Evolutionary conservation across 2,113 vertebrate genomes (phyloP).

Genomic region (Morone saxatilis): DNA sequence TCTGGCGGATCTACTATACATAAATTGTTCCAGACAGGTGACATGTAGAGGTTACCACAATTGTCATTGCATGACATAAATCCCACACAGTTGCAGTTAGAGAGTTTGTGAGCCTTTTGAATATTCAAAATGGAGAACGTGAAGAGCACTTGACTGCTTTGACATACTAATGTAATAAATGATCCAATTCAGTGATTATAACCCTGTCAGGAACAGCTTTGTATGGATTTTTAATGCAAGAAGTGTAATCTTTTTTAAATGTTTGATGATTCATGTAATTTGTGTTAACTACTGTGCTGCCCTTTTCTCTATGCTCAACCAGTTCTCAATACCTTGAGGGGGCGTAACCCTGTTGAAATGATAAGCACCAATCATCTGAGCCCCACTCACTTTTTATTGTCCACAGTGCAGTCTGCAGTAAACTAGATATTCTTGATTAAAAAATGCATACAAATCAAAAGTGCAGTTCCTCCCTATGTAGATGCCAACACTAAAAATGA

Average conservation of each 20-base stretch:
- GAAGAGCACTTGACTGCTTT: slow-evolving; percentile 53
- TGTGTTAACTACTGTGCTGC: slow-evolving; percentile 43
- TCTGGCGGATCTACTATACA: background rate
- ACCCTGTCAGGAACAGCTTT: slow-evolving; percentile 34
- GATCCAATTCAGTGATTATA: slow-evolving; percentile 47
- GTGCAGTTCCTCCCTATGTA: background rate
- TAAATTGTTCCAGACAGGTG: slow-evolving; percentile 24
- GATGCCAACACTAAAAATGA: background rate
- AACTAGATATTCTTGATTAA: slow-evolving; percentile 1
- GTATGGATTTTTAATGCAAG: slow-evolving; percentile 52
- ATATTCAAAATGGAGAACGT: slow-evolving; percentile 20
- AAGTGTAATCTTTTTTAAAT: slow-evolving; percentile 40
- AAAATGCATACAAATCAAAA: background rate
- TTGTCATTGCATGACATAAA: slow-evolving; percentile 16
- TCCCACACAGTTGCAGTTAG: slow-evolving; percentile 27
- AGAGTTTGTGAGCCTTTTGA: slow-evolving; percentile 28
- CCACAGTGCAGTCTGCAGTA: background rate
- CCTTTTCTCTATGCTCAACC: slow-evolving; percentile 39
- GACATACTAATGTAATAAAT: slow-evolving; percentile 44
- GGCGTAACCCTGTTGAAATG: slow-evolving; percentile 31
- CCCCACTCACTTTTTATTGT: slow-evolving; percentile 35
- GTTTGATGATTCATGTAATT: slow-evolving; percentile 65
- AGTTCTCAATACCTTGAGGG: slow-evolving; percentile 11
- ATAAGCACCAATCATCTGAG: slow-evolving; percentile 39
- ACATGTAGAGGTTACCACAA: slow-evolving; percentile 23